A percentile compares a stretch with the other conserved stretches of the same genome.
Conservation (phyloP, 2,888 invertebrate genomes). For the Platycheirus albimanus region DNA sequence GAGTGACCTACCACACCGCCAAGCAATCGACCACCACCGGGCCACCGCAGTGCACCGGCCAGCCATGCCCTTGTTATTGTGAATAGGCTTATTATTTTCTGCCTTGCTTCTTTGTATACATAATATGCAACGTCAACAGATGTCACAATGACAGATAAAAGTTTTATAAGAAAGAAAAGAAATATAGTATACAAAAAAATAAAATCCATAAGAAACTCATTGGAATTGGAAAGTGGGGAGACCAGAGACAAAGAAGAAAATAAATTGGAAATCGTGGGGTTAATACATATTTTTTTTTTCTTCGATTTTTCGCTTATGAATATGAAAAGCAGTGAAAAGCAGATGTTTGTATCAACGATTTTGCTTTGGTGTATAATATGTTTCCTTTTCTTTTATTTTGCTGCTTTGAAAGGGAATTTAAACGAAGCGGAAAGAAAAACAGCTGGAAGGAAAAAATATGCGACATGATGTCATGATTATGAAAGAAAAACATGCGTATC, state of each 20-base stretch:
- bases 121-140: constrained; percentile 61
- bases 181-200: no score
- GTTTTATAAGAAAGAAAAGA: constrained; percentile 10
- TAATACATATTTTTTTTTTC: neutral
- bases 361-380: constrained; percentile 4
- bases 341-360: constrained; percentile 45
- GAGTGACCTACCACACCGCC: neutral
- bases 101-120: constrained; percentile 38
- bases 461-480: constrained; percentile 43
- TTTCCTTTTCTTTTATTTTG: neutral
- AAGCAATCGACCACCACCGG: neutral
- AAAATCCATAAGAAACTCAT: constrained; percentile 25
- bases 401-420: constrained; percentile 10
- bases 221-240: constrained; percentile 36
- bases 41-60: constrained; percentile 6
- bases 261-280: neutral
- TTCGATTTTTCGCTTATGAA: constrained; percentile 16
- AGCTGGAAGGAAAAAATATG: constrained; percentile 15
- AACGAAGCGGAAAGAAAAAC: constrained; percentile 23
- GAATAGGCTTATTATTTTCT: constrained; percentile 44
- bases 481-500: neutral
- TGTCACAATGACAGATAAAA: constrained; percentile 64
- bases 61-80: constrained; percentile 54
- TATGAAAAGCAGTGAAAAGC: constrained; percentile 42
- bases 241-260: neutral